A percentile compares a stretch with the other conserved stretches of the same genome.
Evolutionary conservation across 2,113 vertebrate genomes (phyloP).

Genomic region (Bostrychus sinensis): DNA sequence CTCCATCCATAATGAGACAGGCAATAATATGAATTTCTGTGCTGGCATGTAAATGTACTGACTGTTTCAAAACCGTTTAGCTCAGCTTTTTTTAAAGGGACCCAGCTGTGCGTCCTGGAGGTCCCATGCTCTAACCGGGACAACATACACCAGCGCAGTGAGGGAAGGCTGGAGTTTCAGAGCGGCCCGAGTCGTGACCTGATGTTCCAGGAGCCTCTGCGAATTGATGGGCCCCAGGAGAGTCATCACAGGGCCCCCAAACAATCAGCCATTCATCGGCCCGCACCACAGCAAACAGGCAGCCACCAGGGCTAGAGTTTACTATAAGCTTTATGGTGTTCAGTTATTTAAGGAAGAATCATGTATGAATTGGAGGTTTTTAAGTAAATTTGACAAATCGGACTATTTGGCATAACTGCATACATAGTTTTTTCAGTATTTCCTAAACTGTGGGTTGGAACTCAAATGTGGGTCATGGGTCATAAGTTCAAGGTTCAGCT

Average conservation of each 20-base stretch:
- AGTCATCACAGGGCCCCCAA: constrained; percentile 56
- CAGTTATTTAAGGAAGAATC: not conserved
- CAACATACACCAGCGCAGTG: constrained; percentile 50
- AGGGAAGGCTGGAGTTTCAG: constrained; percentile 53
- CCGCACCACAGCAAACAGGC: constrained; percentile 42
- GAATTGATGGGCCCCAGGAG: constrained; percentile 75
- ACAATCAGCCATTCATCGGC: constrained; percentile 76
- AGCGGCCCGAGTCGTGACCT: constrained; percentile 64
- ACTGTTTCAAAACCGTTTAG: no score
- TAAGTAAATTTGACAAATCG: not conserved
- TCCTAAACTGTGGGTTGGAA: no score
- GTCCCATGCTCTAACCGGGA: constrained; percentile 62
- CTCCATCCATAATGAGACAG: no score
- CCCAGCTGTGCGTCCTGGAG: constrained; percentile 75
- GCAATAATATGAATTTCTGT: no score
- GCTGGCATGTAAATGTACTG: no score
- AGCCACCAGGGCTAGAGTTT: constrained; percentile 28
- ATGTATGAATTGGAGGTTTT: not conserved
- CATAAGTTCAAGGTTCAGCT: no score
- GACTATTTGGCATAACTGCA: no score
- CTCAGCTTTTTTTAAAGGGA: constrained; percentile 67
- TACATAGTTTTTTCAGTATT: no score
- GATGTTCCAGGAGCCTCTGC: constrained; percentile 69
- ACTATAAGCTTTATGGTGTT: constrained; percentile 5
- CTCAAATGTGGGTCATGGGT: no score